These are phyloP conservation scores for Podarcis cretensis DNA, from an alignment of 2,113 vertebrate genomes.

Conservation along the genomic window DNA sequence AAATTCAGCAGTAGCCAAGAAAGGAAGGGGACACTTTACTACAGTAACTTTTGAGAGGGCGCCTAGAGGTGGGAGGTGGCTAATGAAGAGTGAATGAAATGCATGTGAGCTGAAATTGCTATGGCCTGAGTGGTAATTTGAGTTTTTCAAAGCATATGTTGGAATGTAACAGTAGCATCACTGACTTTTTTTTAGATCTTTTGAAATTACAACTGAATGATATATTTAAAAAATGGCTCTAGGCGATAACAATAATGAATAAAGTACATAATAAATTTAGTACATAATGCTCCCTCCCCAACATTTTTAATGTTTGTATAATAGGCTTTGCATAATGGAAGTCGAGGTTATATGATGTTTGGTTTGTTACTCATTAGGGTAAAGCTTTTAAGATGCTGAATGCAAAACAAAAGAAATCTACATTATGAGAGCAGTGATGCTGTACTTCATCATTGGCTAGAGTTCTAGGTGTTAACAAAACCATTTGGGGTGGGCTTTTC, in stretches of 20 bases:
- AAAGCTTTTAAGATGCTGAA: not conserved
- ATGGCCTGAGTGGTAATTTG: not conserved
- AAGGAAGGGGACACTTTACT: not conserved
- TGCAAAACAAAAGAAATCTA: not conserved
- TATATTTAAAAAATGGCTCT: not conserved
- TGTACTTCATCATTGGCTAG: not conserved
- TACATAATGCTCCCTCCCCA: not conserved
- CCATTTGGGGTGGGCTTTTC: not conserved
- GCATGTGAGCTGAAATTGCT: not conserved
- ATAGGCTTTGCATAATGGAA: not conserved
- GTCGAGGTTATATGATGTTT: not conserved
- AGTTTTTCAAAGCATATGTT: not conserved
- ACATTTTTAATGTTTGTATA: fast-evolving
- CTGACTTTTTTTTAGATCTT: not conserved
- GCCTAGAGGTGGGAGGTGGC: not conserved
- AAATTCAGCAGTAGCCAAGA: not conserved
- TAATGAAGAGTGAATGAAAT: not conserved
- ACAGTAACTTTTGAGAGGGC: not conserved
- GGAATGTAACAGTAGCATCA: not conserved
- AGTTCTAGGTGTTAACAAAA: not conserved
- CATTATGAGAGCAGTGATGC: not conserved
- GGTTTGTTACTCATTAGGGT: not conserved
- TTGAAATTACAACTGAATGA: not conserved
- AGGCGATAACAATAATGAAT: fast-evolving
- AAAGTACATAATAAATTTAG: not conserved